Conservation (phyloP, 2,888 invertebrate species). For the Yponomeuta evonymella region DNA sequence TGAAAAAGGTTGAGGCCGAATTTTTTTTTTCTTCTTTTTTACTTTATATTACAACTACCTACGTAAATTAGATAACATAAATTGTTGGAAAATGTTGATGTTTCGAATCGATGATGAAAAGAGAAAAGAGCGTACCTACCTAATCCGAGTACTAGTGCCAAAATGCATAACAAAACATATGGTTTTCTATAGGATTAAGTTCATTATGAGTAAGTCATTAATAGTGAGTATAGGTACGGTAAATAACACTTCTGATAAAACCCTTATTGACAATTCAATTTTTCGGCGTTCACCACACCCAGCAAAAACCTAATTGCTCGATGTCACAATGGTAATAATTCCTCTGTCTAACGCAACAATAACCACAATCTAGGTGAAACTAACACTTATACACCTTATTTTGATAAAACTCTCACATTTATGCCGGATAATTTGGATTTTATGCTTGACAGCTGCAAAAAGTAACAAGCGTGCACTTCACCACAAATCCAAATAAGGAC, state of each 20-base stretch:
- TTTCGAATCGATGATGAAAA: neutral
- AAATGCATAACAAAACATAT: neutral
- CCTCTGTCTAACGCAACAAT: neutral
- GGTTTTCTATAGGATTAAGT: neutral
- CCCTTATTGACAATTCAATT: slow-evolving; percentile 30
- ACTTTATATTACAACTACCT: no score
- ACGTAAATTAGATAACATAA: slow-evolving; percentile 21
- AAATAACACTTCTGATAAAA: slow-evolving; percentile 7
- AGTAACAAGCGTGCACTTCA: slow-evolving; percentile 34
- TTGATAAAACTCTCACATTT: neutral
- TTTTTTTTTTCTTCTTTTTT: no score
- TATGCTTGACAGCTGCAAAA: slow-evolving; percentile 3
- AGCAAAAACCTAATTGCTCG: slow-evolving; percentile 37
- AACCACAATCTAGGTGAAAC: neutral
- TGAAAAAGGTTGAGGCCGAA: no score
- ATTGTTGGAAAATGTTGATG: neutral
- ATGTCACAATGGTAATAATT: neutral
- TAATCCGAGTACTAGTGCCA: neutral
- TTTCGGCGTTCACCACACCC: slow-evolving; percentile 61
- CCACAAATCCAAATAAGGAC: slow-evolving; percentile 55
- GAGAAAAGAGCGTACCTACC: neutral
- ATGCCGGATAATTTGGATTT: neutral
- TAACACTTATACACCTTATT: neutral
- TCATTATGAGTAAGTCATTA: neutral
- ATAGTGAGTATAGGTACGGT: neutral